Evolutionary conservation across 2,888 invertebrate genomes (phyloP).

Genomic region (Arge pagana): DNA sequence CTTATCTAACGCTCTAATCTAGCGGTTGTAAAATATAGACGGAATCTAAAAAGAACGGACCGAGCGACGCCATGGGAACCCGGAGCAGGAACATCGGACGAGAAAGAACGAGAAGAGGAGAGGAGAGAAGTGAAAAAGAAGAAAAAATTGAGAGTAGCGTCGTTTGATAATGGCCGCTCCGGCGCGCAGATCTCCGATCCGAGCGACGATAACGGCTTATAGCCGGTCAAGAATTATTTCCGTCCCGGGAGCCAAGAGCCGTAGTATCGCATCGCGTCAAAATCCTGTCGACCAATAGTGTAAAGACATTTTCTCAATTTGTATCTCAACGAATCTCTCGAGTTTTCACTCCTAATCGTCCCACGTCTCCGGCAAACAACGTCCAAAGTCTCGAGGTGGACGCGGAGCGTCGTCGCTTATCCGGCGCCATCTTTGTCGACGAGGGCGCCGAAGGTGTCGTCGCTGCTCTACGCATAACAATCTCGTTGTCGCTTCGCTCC

Average conservation of each 20-base stretch:
- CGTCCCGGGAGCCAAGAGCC: not conserved
- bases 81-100: too few species aligned
- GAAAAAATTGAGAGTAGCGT: not conserved
- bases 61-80: too few species aligned
- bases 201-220: constrained; percentile 8
- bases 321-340: not conserved
- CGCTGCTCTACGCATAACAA: too few species aligned
- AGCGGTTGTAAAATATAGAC: constrained; percentile 1
- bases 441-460: too few species aligned
- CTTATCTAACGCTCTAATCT: not conserved
- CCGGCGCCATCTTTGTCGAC: too few species aligned
- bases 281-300: not conserved
- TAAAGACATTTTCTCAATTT: not conserved
- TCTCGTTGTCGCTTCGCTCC: too few species aligned
- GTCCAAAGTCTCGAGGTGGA: too few species aligned
- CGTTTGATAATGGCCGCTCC: constrained; percentile 20
- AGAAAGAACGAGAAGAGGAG: not conserved
- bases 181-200: constrained; percentile 20
- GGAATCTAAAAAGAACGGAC: constrained; percentile 7
- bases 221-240: constrained; percentile 9
- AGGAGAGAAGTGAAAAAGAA: not conserved
- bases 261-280: not conserved
- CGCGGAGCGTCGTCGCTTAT: too few species aligned
- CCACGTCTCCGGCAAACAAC: too few species aligned
- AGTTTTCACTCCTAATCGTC: too few species aligned